Evolutionary conservation across 1,140 invertebrate genomes (phyloP).

Genomic region (Coelopa frigida): DNA sequence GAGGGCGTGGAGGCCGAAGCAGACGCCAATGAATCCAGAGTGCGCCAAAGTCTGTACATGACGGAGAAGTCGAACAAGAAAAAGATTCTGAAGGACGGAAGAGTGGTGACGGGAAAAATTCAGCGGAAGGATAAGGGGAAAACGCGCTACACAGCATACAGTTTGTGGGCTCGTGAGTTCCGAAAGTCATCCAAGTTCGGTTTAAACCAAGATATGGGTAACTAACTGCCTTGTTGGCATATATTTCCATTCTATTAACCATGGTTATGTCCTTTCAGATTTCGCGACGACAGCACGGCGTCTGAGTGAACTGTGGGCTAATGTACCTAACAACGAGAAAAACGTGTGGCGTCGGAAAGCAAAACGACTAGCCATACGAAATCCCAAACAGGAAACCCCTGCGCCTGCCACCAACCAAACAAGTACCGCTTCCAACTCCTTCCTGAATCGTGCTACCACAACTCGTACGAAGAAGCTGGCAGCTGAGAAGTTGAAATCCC

Average conservation of each 20-base stretch:
- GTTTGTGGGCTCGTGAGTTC: conserved; percentile 80
- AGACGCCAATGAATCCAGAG: conserved; percentile 21
- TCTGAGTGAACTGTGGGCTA: conserved; percentile 77
- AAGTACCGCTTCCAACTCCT: conserved; percentile 2
- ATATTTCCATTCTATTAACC: neutral
- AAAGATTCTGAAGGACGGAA: conserved; percentile 64
- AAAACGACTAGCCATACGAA: conserved; percentile 47
- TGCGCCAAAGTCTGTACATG: conserved; percentile 64
- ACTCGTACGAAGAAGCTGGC: conserved; percentile 38
- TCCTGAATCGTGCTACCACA: conserved; percentile 34
- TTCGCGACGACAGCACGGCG: conserved; percentile 72
- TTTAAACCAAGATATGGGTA: conserved; percentile 59
- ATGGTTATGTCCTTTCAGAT: conserved; percentile 45
- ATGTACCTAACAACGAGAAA: conserved; percentile 51
- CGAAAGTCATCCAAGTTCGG: conserved; percentile 56
- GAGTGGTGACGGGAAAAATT: conserved; percentile 59
- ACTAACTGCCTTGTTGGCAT: neutral
- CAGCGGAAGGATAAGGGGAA: conserved; percentile 73
- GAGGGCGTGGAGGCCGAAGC: conserved; percentile 36
- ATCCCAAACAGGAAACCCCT: conserved; percentile 18
- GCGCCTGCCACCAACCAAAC: neutral
- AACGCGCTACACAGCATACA: conserved; percentile 77
- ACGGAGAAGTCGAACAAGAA: conserved; percentile 69
- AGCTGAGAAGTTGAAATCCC: conserved; percentile 13
- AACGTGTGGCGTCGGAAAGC: conserved; percentile 52